Percentiles rank a stretch among this genome's conserved stretches.
Evolutionary conservation across 92 coral and sea anemone genomes (phyloP).

Genomic region (Phenganax stokvisi): DNA sequence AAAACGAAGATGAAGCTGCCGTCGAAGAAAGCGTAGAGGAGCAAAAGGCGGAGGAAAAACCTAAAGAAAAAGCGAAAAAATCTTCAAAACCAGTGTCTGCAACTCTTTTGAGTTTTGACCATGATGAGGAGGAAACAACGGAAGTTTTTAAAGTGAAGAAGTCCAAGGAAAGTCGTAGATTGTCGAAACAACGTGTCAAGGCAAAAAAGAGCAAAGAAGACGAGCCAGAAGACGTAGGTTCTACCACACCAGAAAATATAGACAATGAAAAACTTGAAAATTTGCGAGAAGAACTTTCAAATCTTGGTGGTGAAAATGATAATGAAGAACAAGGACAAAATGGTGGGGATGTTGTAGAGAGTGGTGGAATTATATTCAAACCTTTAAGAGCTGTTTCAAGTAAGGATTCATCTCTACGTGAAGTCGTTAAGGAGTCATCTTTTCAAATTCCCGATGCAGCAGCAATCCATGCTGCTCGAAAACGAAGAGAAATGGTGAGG

Average conservation of each 20-base stretch:
- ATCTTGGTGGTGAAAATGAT: constrained; percentile 70
- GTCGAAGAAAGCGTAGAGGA: constrained; percentile 2
- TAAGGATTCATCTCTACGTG: neutral
- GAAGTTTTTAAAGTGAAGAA: constrained; percentile 87
- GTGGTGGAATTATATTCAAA: constrained; percentile 41
- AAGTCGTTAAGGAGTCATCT: neutral
- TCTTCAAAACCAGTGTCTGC: constrained; percentile 55
- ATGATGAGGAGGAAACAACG: constrained; percentile 53
- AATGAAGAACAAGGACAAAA: constrained; percentile 50
- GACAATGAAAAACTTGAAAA: constrained; percentile 66
- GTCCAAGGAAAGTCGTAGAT: constrained; percentile 89
- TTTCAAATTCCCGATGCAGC: constrained; percentile 96
- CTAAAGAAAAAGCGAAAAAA: constrained; percentile 51
- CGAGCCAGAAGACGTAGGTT: constrained; percentile 13
- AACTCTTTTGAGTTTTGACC: constrained; percentile 79
- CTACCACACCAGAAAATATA: neutral
- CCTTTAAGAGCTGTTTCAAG: constrained; percentile 7
- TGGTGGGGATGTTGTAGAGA: constrained; percentile 27
- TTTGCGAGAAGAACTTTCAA: constrained; percentile 78
- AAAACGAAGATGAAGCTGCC: constrained; percentile 53
- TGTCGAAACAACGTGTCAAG: constrained; percentile 68
- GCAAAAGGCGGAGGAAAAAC: constrained; percentile 31
- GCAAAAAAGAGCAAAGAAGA: constrained; percentile 63
- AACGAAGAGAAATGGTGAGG: constrained; percentile 91
- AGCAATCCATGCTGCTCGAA: constrained; percentile 90